phyloP scores from a whole-genome alignment of 2,888 invertebrate species.

The Scaptomyza tumidula region DNA sequence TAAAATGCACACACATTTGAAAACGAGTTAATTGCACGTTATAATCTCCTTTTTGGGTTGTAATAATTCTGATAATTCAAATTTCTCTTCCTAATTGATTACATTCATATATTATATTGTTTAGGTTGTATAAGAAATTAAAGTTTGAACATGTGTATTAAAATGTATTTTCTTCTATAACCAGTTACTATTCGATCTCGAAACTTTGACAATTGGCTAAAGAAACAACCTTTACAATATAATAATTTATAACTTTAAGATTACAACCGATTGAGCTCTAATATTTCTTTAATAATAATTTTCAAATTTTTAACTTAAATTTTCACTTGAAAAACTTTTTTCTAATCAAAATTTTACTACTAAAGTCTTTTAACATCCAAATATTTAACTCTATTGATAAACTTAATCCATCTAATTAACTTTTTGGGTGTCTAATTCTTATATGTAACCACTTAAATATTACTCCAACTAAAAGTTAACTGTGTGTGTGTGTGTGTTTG shows the following conservation, averaged over 20 bases:
- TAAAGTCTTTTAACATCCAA: conserved; percentile 27
- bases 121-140: no score
- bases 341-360: conserved; percentile 15
- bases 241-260: conserved; percentile 3
- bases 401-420: conserved; percentile 45
- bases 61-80: background rate
- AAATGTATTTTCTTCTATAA: no score
- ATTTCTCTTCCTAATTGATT: conserved; percentile 7
- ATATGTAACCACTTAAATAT: conserved; percentile 37
- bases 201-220: background rate
- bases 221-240: conserved; percentile 39
- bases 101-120: conserved; percentile 7
- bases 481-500: conserved; percentile 59
- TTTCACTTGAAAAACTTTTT: conserved; percentile 18
- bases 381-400: conserved; percentile 42
- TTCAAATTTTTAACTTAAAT: conserved; percentile 28
- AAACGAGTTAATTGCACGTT: conserved; percentile 75
- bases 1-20: conserved; percentile 72
- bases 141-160: no score
- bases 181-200: no score
- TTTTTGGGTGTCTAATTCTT: conserved; percentile 67
- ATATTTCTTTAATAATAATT: conserved; percentile 14
- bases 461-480: conserved; percentile 53
- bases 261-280: conserved; percentile 26
- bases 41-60: conserved; percentile 48